A percentile compares a stretch with the other conserved stretches of the same genome.
Conservation (phyloP, 2,113 vertebrate species). For the Collichthys lucidus region DNA sequence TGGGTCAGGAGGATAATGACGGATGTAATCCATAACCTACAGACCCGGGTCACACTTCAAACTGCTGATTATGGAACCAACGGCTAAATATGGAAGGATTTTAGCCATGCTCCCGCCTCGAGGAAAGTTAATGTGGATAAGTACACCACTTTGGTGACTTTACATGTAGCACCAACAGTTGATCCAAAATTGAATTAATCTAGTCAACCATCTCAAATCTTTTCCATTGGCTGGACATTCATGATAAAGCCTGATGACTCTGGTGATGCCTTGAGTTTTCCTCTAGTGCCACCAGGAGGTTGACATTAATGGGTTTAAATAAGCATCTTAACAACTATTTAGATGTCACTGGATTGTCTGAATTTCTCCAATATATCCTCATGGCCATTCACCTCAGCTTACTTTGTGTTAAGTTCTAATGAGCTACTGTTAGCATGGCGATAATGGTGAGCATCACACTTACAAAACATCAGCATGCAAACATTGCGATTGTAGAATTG, state of each 20-base stretch:
- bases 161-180: background rate
- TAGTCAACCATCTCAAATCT: background rate
- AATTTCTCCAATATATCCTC: no score
- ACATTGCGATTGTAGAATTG: background rate
- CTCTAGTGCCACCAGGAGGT: background rate
- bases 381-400: no score
- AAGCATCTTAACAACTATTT: background rate
- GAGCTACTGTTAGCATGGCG: background rate
- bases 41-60: background rate
- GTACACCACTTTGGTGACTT: background rate
- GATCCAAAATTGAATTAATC: background rate
- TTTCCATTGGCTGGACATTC: background rate
- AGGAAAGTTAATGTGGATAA: background rate
- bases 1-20: background rate
- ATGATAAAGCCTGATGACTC: background rate
- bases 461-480: background rate
- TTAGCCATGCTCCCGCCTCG: background rate
- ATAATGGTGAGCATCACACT: background rate
- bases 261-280: background rate
- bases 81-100: background rate
- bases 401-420: background rate
- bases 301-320: background rate
- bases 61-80: background rate
- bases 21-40: background rate
- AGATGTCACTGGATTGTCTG: no score